Percentiles rank a stretch among this genome's conserved stretches.
phyloP scores from a whole-genome alignment of 1,140 invertebrate species.

The Akabosia matsudoensis region DNA sequence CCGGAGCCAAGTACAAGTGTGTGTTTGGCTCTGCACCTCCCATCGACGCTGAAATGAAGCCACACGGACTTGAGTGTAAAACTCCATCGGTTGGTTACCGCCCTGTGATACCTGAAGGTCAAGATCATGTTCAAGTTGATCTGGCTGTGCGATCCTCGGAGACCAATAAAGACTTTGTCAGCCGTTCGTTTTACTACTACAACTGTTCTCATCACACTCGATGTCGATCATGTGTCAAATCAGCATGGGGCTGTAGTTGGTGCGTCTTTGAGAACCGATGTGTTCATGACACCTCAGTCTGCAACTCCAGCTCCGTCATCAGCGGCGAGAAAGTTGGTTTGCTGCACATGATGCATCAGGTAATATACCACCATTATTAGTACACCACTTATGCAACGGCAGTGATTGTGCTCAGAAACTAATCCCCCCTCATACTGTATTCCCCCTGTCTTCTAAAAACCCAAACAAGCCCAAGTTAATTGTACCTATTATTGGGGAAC shows the following conservation, averaged over 20 bases:
- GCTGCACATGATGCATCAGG: slow-evolving; percentile 47
- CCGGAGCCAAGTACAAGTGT: slow-evolving; percentile 88
- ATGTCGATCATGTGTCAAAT: slow-evolving; percentile 79
- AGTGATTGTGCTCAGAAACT: no score
- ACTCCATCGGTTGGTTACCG: slow-evolving; percentile 74
- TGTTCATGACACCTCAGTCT: slow-evolving; percentile 77
- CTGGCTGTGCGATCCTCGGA: slow-evolving; percentile 89
- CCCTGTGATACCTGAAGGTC: slow-evolving; percentile 71
- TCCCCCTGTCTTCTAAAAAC: no score
- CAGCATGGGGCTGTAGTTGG: slow-evolving; percentile 91
- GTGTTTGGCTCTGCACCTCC: slow-evolving; percentile 82
- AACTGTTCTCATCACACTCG: slow-evolving; percentile 85
- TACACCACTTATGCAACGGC: no score
- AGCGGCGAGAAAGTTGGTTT: slow-evolving; percentile 71
- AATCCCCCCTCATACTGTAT: no score
- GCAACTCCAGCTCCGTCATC: slow-evolving; percentile 72
- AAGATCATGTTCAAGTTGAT: slow-evolving; percentile 86
- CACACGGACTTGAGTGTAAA: slow-evolving; percentile 74
- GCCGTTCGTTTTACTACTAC: slow-evolving; percentile 87
- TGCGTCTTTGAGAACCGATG: slow-evolving; percentile 94
- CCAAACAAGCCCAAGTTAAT: no score
- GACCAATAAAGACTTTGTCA: slow-evolving; percentile 93
- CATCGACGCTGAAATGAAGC: slow-evolving; percentile 77
- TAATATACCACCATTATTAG: slow-evolving; percentile 19
- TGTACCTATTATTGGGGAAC: no score